Percentiles rank a stretch among this genome's conserved stretches.
Conservation (phyloP, 2,797 vertebrate genomes). For the Sebastiscus albofasciatus region DNA sequence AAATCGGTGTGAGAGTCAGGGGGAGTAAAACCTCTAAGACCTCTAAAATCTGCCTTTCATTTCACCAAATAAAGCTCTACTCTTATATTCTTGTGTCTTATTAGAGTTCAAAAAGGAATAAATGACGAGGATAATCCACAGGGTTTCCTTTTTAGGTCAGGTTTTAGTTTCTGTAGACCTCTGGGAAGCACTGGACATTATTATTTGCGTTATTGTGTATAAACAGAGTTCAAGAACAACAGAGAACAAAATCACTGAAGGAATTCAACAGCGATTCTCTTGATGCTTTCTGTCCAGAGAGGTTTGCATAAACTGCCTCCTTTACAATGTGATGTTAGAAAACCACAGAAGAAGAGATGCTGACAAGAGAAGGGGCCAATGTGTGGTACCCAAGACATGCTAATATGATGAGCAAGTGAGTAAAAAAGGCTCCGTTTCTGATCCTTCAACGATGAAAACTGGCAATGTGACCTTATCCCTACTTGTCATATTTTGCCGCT, state of each 20-base stretch:
- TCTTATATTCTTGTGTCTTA: conserved; percentile 5
- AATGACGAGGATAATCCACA: conserved; percentile 4
- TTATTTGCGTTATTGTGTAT: not conserved
- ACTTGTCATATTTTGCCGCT: not conserved
- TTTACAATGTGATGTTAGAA: not conserved
- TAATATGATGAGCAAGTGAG: not conserved
- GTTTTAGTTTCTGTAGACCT: not conserved
- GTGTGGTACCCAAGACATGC: not conserved
- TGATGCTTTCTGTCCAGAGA: not conserved
- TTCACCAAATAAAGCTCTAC: conserved; percentile 23
- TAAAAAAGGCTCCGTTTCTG: not conserved
- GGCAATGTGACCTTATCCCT: not conserved
- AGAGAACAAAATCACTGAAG: not conserved
- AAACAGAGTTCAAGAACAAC: not conserved
- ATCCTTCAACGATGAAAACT: not conserved
- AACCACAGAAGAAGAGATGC: not conserved
- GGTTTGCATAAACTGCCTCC: not conserved
- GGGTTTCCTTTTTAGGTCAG: conserved; percentile 28
- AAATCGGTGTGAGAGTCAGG: conserved; percentile 17
- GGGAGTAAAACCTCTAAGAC: conserved; percentile 21
- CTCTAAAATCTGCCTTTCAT: conserved; percentile 31
- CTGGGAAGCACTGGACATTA: not conserved
- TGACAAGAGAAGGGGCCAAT: not conserved
- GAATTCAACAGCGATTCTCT: not conserved
- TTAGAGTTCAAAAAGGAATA: conserved; percentile 2